Evolutionary conservation across 1,140 invertebrate genomes (phyloP).

Genomic region (Meloidogyne hapla): DNA sequence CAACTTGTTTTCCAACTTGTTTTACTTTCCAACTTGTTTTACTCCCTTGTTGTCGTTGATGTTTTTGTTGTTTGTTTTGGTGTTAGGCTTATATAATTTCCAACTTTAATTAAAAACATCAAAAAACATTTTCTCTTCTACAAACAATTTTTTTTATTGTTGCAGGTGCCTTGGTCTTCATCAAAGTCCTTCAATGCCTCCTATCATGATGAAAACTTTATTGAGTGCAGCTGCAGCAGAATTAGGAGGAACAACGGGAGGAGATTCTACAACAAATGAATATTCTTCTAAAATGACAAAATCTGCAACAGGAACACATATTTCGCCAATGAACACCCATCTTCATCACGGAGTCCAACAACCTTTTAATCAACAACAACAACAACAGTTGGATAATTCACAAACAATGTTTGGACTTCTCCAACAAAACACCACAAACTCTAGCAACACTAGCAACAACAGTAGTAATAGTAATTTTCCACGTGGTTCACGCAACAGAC

Average conservation of each 20-base stretch:
- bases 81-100: too few relatives aligned
- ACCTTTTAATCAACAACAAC: constrained; percentile 7
- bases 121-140: not conserved
- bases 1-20: too few relatives aligned
- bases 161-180: constrained; percentile 45
- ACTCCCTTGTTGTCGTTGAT: too few relatives aligned
- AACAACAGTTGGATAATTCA: constrained; percentile 4
- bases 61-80: too few relatives aligned
- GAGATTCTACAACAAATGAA: not conserved
- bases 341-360: constrained; percentile 2
- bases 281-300: constrained; percentile 54
- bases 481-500: constrained; percentile 57
- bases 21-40: too few relatives aligned
- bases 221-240: constrained; percentile 12
- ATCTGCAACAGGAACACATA: constrained; percentile 53
- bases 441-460: constrained; percentile 27
- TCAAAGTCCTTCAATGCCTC: constrained; percentile 61
- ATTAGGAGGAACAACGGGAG: constrained; percentile 9
- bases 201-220: constrained; percentile 50
- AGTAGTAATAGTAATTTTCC: constrained; percentile 51
- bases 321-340: constrained; percentile 25
- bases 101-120: not conserved
- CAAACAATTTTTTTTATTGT: constrained; percentile 5
- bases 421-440: constrained; percentile 23
- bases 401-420: constrained; percentile 17